Evolutionary conservation across 2,888 invertebrate species (phyloP), one percentile per base, ranked within the genome.

Genomic region (Lepas anatifera): DNA sequence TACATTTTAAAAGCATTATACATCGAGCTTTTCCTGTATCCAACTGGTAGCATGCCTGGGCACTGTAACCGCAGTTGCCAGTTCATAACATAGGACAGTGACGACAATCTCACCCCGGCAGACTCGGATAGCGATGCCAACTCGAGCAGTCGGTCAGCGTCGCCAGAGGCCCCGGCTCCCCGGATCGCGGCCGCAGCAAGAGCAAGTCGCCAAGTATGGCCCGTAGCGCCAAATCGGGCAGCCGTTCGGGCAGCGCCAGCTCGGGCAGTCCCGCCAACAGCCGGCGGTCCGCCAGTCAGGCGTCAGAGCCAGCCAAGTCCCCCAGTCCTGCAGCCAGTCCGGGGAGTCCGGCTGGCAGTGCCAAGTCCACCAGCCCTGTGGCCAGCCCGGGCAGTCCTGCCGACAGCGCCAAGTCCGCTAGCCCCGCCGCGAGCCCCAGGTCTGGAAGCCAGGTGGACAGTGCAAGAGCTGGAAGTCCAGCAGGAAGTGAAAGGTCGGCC

Each of bases 271-370:
- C 46, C 68, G n/a, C n/a, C n/a, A n/a, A n/a, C n/a, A n/a, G n/a
- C n/a, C n/a, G n/a, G n/a, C n/a, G n/a, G n/a, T n/a, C n/a, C n/a
- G n/a, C n/a, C n/a, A n/a, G n/a, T n/a, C n/a, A n/a, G n/a, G n/a
- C n/a, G n/a, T n/a, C n/a, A n/a, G n/a, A n/a, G n/a, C n/a, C n/a
- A n/a, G n/a, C n/a, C n/a, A n/a, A n/a, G n/a, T n/a, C n/a, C n/a
- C n/a, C n/a, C n/a, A n/a, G n/a, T n/a, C n/a, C n/a, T n/a, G n/a
- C n/a, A n/a, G n/a, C n/a, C n/a, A n/a, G n/a, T n/a, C n/a, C n/a
- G n/a, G n/a, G n/a, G n/a, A 72, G 72, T 22, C 52, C 68, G 13
- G 64, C 70, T 3, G 70, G 48, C 11, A 72, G 71, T 50, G 58
- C 39, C 18, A 41, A 41, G 16, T 41, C 41, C 16, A 16, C n/a